Percentiles rank a stretch among this genome's conserved stretches.
phyloP scores from a whole-genome alignment of 2,888 invertebrate species.

The Scelioninae gen. 2 region DNA sequence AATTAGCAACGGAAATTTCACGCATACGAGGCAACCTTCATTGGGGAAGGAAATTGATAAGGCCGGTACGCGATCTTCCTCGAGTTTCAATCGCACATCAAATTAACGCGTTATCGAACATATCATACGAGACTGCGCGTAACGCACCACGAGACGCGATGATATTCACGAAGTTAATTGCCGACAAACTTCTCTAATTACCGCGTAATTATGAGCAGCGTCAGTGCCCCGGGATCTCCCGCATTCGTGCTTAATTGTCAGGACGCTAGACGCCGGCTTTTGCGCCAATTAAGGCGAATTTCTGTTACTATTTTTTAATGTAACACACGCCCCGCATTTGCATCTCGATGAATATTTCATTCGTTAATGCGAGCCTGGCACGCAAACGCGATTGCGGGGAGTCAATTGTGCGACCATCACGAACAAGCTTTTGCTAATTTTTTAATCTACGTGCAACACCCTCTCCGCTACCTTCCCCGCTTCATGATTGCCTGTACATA shows the following conservation, averaged over 20 bases:
- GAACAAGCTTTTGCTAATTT: slow-evolving; percentile 49
- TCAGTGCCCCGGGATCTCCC: slow-evolving; percentile 65
- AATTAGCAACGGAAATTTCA: slow-evolving; percentile 29
- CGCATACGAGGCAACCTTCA: slow-evolving; percentile 5
- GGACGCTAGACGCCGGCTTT: slow-evolving; percentile 61
- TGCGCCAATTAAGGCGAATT: slow-evolving; percentile 72
- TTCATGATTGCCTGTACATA: slow-evolving; percentile 34
- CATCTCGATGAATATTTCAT: slow-evolving; percentile 71
- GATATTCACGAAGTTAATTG: slow-evolving; percentile 71
- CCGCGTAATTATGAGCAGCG: slow-evolving; percentile 69
- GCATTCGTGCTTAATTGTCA: slow-evolving; percentile 70
- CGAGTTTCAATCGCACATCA: slow-evolving; percentile 39
- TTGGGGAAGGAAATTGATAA: slow-evolving; percentile 39
- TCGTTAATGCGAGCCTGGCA: slow-evolving; percentile 20
- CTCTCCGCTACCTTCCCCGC: neutral
- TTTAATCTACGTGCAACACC: slow-evolving; percentile 53
- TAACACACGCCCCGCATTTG: slow-evolving; percentile 67
- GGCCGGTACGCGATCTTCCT: neutral
- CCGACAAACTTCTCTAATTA: slow-evolving; percentile 73
- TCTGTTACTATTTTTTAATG: slow-evolving; percentile 72
- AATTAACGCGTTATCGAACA: slow-evolving; percentile 56
- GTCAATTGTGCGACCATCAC: slow-evolving; percentile 21
- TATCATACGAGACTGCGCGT: slow-evolving; percentile 26
- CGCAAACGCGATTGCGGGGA: slow-evolving; percentile 29
- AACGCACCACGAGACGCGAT: slow-evolving; percentile 58